A percentile compares a stretch with the other conserved stretches of the same genome.
phyloP scores from a whole-genome alignment of 2,888 invertebrate genomes.

The Bombylius major region DNA sequence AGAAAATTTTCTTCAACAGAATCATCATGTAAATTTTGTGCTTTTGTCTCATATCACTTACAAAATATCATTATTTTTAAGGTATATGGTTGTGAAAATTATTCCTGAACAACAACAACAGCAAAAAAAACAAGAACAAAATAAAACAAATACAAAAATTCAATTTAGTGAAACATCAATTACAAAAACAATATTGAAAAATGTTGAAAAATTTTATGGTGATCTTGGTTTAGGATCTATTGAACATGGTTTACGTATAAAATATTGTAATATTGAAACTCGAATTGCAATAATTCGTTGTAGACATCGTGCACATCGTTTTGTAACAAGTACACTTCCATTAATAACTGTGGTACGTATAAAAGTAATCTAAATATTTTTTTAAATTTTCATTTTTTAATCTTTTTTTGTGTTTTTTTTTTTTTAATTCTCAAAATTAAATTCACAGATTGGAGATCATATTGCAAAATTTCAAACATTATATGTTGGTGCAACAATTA shows the following conservation, averaged over 20 bases:
- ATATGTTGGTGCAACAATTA: conserved; percentile 65
- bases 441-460: conserved; percentile 42
- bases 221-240: conserved; percentile 63
- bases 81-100: conserved; percentile 58
- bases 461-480: conserved; percentile 50
- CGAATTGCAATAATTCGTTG: conserved; percentile 59
- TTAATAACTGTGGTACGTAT: conserved; percentile 45
- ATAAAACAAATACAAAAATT: conserved; percentile 23
- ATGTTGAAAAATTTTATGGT: conserved; percentile 58
- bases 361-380: not conserved
- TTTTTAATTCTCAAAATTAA: no score
- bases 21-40: no score
- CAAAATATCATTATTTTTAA: conserved; percentile 20
- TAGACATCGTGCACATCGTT: conserved; percentile 62
- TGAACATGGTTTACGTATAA: conserved; percentile 57
- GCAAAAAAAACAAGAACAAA: conserved; percentile 5
- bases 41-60: no score
- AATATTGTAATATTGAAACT: conserved; percentile 67
- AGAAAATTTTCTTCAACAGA: no score
- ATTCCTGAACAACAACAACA: conserved; percentile 21
- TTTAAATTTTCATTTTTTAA: not conserved
- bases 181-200: conserved; percentile 38
- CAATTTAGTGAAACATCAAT: conserved; percentile 37
- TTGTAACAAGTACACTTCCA: conserved; percentile 55
- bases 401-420: not conserved